Base-by-base conservation (phyloP, 53 echinoderm and acorn worm genomes). In the Apostichopus leukothele region DNA sequence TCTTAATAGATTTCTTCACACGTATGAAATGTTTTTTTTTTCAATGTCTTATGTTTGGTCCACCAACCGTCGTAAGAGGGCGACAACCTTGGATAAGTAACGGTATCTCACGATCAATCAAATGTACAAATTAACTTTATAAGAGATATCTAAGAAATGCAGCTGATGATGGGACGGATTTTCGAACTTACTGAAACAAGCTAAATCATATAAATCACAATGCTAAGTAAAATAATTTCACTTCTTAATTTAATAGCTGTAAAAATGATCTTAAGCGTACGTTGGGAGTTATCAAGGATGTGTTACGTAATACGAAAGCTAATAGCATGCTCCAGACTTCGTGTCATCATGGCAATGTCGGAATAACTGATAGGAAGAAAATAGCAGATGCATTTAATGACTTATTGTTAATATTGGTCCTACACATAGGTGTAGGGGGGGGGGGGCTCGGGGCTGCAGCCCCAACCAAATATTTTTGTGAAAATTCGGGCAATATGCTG, bases 371-470 rank as follows among this genome's bases (percentile, higher is more conserved):
- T 51, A 27, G 27, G 7, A 77, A 39, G 25, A 77, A 25, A 25
- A 27, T 77, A 13, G 77, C 77, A 25, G 77, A 77, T 77, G 14
- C 77, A 26, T 39, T 77, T 77, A 21, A 77, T 77, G 77, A 77
- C 12, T 75, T 27, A 8, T 13, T 77, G 27, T 13, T 11, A 13
- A 77, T 14, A 50, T 10, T 39, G 13, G 39, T 14, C 51, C 77
- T 51, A 6, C 14, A 25, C 25, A 25, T 25, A 25, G 25, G 25
- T 25, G 25, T 25, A 25, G 25, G 25, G 25, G 25, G 1, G 25
- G 25, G 25, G 25, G 25, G 25, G 25, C 25, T 25, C 25, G 25
- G 25, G 25, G 25, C 25, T 25, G 25, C 25, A 25, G 25, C 25
- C 25, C 25, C 25, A 25, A 25, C 25, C 25, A 25, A 25, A 25